Conservation (phyloP, 2,888 invertebrate genomes). For the Eilema sororculum region DNA sequence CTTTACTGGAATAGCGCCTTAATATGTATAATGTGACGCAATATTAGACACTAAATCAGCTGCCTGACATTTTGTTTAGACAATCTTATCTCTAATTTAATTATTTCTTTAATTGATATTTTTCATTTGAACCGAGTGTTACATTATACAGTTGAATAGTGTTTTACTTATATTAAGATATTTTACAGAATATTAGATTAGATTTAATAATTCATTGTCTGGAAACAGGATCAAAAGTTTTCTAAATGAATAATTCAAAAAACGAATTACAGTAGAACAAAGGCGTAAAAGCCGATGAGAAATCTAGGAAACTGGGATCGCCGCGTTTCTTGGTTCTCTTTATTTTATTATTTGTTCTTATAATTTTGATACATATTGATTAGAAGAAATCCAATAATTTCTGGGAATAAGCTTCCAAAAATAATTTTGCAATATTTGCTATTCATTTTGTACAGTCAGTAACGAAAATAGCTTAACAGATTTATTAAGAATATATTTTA, state of each 20-base stretch:
- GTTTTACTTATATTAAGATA: neutral
- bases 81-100: no score
- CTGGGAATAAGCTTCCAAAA: neutral
- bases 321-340: neutral
- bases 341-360: neutral
- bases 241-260: no score
- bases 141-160: neutral
- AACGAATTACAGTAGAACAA: no score
- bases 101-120: no score
- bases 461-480: neutral
- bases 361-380: neutral
- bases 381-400: neutral
- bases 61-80: neutral
- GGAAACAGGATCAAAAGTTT: neutral
- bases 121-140: neutral
- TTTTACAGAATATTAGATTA: neutral
- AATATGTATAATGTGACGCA: neutral
- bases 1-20: neutral
- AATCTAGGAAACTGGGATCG: neutral
- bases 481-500: neutral
- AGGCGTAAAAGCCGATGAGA: neutral
- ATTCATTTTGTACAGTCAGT: neutral
- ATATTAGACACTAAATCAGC: neutral
- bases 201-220: neutral
- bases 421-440: neutral